Evolutionary conservation across 2,888 invertebrate species (phyloP), one percentile per base, ranked within the genome.

Genomic region (Microctonus brassicae): DNA sequence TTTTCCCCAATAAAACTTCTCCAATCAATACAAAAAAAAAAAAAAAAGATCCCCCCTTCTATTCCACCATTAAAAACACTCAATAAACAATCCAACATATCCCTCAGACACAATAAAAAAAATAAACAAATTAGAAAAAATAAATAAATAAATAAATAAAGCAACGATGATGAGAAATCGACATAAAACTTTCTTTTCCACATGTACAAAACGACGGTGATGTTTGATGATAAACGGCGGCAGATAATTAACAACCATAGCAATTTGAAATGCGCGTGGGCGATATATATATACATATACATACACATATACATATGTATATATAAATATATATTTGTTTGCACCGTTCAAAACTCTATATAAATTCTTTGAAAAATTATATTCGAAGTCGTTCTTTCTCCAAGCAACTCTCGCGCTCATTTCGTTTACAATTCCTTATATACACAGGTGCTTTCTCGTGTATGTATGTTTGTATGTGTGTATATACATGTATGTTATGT

Each of bases 231-330:
- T 78, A 82, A 83, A 82, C 80, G 82, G 77, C 80, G 76, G 75
- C 74, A 77, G 82, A 82, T 83, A 83, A 83, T 83, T 83, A 83
- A 83, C 81, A 83, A 81, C 71, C 74, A 75, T 73, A 73, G 75
- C 36, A 47, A 70, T 69, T 69, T 74, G 65, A 62, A 63, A 68
- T 58, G 77, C 79, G 82, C 81, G 77, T 81, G 42, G 42, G 82
- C 80, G 82, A 62, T 47, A 70, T 64, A 70, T 42, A 42, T 42
- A 36, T 36, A 36, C n/a, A 34, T 34, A 34, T 9, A 34, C 34
- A 34, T 9, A 34, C 34, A 34, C 34, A 34, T 11, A 36, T 36
- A 36, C 11, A 36, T 36, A 36, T 10, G 11, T 36, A 10, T 36
- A 34, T 11, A 36, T 36, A 36, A 11, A 36, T 36, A 36, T 10